A percentile compares a stretch with the other conserved stretches of the same genome.
phyloP scores from a whole-genome alignment of 2,113 vertebrate genomes.

The Gallinago undulata region DNA sequence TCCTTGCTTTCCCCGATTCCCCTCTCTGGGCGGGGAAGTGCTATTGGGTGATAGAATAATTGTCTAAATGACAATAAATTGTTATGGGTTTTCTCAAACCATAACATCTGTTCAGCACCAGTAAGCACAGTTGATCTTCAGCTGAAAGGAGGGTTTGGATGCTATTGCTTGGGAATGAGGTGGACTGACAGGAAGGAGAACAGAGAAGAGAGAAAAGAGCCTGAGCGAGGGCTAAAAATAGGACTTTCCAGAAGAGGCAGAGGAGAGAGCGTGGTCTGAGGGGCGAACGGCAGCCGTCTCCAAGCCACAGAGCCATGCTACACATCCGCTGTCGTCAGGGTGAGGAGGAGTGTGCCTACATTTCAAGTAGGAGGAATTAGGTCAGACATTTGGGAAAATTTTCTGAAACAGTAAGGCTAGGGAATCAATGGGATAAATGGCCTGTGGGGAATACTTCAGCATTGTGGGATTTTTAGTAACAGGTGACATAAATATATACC shows the following conservation, averaged over 20 bases:
- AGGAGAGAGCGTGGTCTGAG: not conserved
- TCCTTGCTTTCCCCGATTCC: too few species aligned
- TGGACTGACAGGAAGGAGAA: not conserved
- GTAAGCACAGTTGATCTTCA: not conserved
- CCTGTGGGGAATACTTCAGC: not conserved
- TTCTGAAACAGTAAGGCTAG: not conserved
- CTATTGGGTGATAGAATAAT: too few species aligned
- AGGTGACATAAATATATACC: not conserved
- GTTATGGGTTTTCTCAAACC: too few species aligned
- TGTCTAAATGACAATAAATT: too few species aligned
- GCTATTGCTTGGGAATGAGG: not conserved
- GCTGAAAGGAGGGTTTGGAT: not conserved
- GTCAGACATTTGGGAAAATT: not conserved
- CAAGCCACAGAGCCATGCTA: not conserved
- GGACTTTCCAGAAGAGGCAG: not conserved
- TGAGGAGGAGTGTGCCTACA: not conserved
- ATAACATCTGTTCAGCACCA: not conserved
- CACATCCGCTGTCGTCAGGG: not conserved
- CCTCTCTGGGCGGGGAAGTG: too few species aligned
- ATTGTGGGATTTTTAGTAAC: not conserved
- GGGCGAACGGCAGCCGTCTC: not conserved
- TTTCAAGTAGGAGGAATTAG: not conserved
- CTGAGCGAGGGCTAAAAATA: conserved; percentile 11
- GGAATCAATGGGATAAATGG: not conserved
- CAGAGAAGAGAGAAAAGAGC: not conserved